Percentiles rank a stretch among this genome's conserved stretches.
These are phyloP conservation scores for Drosophila austrosaltans DNA, from an alignment of 2,888 invertebrate genomes.

Conservation along the genomic window DNA sequence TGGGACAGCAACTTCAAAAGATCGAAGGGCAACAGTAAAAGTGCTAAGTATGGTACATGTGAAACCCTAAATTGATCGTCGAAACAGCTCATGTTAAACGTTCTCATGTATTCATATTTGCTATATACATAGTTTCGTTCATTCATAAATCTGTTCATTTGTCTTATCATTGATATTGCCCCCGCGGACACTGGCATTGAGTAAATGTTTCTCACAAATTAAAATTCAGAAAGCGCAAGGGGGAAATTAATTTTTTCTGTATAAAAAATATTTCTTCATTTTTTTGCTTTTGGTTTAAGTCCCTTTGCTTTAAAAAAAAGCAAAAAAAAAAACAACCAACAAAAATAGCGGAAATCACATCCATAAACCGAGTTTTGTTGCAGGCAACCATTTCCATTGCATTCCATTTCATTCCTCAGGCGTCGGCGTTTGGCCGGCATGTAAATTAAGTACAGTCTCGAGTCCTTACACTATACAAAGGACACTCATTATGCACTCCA, in stretches of 20 bases:
- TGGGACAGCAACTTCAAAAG: neutral
- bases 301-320: neutral
- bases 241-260: too few relatives aligned
- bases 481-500: conserved; percentile 68
- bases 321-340: neutral
- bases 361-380: conserved; percentile 17
- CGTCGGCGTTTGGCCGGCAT: conserved; percentile 24
- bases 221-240: too few relatives aligned
- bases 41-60: neutral
- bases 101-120: neutral
- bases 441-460: conserved; percentile 57
- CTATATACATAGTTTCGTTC: too few relatives aligned
- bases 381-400: neutral
- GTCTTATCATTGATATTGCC: too few relatives aligned
- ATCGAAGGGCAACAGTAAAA: conserved; percentile 1
- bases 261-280: neutral
- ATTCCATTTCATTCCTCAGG: conserved; percentile 14
- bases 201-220: too few relatives aligned
- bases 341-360: conserved; percentile 29
- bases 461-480: conserved; percentile 54
- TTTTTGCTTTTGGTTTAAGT: neutral
- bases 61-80: neutral
- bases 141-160: too few relatives aligned
- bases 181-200: too few relatives aligned
- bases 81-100: neutral